Percentiles rank a stretch among this genome's conserved stretches.
These are phyloP conservation scores for Notodonta ziczac DNA, from an alignment of 2,888 invertebrate genomes.

Conservation along the genomic window DNA sequence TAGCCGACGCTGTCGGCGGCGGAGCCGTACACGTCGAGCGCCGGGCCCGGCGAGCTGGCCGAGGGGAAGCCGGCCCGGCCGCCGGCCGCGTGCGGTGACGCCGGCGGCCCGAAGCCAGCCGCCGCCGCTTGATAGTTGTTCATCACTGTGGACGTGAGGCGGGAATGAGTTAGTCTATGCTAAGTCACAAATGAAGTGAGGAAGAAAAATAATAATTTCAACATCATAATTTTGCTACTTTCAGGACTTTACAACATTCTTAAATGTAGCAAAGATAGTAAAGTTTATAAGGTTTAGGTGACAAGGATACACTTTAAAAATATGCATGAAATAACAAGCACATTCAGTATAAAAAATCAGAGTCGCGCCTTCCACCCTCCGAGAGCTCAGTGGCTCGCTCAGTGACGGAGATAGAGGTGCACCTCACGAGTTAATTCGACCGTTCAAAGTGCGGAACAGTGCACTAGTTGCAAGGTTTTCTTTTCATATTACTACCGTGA, in stretches of 20 bases:
- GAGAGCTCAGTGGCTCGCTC: conserved; percentile 37
- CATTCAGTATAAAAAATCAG: conserved; percentile 25
- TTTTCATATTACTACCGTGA: conserved; percentile 29
- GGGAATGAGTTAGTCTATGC: neutral
- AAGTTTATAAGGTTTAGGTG: neutral
- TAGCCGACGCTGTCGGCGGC: conserved; percentile 96
- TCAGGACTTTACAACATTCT: too few relatives aligned
- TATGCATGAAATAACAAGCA: neutral
- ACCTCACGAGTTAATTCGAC: conserved; percentile 38
- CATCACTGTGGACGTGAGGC: conserved; percentile 90
- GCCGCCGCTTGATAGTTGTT: conserved; percentile 97
- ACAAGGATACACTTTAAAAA: neutral
- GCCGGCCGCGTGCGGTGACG: conserved; percentile 91
- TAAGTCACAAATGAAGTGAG: too few relatives aligned
- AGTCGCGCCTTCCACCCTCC: conserved; percentile 28
- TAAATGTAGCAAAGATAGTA: neutral
- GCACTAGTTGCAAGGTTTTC: conserved; percentile 26
- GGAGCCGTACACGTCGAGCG: conserved; percentile 97
- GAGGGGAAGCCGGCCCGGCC: conserved; percentile 93
- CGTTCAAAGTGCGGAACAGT: conserved; percentile 37
- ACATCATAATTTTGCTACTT: too few relatives aligned
- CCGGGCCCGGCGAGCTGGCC: conserved; percentile 95
- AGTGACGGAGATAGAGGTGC: conserved; percentile 39
- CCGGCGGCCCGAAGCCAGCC: conserved; percentile 92
- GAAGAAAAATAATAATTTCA: too few relatives aligned